phyloP scores from a whole-genome alignment of 2,888 invertebrate genomes.

The Zaprionus lineosus region DNA sequence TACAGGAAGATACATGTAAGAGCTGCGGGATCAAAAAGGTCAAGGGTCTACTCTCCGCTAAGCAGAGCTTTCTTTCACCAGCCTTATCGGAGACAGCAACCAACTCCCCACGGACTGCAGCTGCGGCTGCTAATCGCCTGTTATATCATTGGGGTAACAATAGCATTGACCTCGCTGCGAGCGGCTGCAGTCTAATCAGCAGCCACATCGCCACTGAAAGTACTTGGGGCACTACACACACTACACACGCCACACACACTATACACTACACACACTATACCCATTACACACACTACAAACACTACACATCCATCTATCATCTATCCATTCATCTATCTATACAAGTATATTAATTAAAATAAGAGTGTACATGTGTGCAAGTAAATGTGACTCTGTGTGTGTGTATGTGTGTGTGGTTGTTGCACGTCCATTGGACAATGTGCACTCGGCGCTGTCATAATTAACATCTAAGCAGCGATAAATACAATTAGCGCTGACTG shows the following conservation, averaged over 20 bases:
- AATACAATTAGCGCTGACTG: slow-evolving; percentile 65
- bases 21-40: too few relatives aligned
- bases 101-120: slow-evolving; percentile 11
- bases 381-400: neutral
- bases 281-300: neutral
- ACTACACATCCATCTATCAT: neutral
- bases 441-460: slow-evolving; percentile 62
- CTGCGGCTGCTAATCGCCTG: slow-evolving; percentile 28
- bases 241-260: neutral
- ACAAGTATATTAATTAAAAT: too few relatives aligned
- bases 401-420: slow-evolving; percentile 5
- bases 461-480: slow-evolving; percentile 72
- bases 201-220: slow-evolving; percentile 17
- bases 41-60: too few relatives aligned
- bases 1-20: too few relatives aligned
- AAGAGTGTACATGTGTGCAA: too few relatives aligned
- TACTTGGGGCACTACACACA: slow-evolving; percentile 1
- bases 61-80: neutral
- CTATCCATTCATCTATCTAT: slow-evolving; percentile 2
- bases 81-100: slow-evolving; percentile 32
- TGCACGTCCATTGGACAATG: slow-evolving; percentile 42
- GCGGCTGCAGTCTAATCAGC: slow-evolving; percentile 44
- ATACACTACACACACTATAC: neutral
- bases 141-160: slow-evolving; percentile 42
- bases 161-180: slow-evolving; percentile 52